phyloP scores from a whole-genome alignment of 2,797 vertebrate genomes.

The Eremophila alpestris region DNA sequence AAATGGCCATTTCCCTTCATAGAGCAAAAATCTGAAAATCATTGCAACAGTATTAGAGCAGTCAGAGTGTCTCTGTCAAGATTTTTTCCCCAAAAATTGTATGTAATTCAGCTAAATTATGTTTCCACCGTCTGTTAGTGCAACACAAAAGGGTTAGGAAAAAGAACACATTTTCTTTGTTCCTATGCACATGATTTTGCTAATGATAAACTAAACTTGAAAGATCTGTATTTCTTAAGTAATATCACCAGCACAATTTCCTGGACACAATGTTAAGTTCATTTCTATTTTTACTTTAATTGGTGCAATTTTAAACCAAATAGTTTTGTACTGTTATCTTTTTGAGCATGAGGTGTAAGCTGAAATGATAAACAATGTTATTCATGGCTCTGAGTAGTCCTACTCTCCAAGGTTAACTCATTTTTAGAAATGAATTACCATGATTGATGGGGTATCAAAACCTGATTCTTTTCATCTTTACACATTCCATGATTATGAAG shows the following conservation, averaged over 20 bases:
- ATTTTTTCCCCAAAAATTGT: not conserved
- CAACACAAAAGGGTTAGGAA: slow-evolving; percentile 8
- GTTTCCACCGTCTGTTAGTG: not conserved
- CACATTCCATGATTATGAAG: slow-evolving; percentile 66
- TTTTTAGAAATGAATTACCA: slow-evolving; percentile 62
- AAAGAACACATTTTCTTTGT: slow-evolving; percentile 24
- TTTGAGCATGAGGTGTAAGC: slow-evolving; percentile 63
- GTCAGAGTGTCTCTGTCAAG: not conserved
- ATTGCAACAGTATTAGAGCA: not conserved
- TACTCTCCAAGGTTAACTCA: slow-evolving; percentile 60
- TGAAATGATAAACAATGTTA: slow-evolving; percentile 63
- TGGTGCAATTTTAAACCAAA: slow-evolving; percentile 56
- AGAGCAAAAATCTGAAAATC: slow-evolving; percentile 29
- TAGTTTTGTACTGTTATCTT: slow-evolving; percentile 60
- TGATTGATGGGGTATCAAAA: slow-evolving; percentile 67
- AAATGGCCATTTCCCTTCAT: slow-evolving; percentile 9
- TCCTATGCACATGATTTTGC: slow-evolving; percentile 8
- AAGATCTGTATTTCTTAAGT: not conserved
- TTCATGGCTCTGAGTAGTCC: slow-evolving; percentile 42
- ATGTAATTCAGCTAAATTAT: slow-evolving; percentile 17
- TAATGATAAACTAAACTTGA: slow-evolving; percentile 17
- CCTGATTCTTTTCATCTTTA: slow-evolving; percentile 62
- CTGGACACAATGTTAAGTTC: slow-evolving; percentile 41
- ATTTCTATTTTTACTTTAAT: slow-evolving; percentile 61
- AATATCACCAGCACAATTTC: not conserved